These are phyloP conservation scores for Xestobium rufovillosum DNA, from an alignment of 2,888 invertebrate genomes.

Conservation along the genomic window DNA sequence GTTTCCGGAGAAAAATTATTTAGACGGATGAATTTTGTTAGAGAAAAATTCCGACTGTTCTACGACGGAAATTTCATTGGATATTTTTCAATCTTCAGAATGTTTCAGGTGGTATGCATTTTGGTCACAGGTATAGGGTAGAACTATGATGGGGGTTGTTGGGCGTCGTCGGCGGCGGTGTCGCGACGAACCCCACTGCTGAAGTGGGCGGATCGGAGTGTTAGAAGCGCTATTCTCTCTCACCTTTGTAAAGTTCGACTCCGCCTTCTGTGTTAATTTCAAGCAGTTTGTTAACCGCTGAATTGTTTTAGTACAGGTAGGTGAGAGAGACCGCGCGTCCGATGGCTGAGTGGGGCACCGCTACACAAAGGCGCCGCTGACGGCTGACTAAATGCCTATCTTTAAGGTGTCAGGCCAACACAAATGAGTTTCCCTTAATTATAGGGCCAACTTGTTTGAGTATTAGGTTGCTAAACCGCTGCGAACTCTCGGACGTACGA, in stretches of 20 bases:
- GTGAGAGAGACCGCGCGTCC: constrained; percentile 48
- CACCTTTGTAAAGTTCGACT: constrained; percentile 37
- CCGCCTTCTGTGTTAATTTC: constrained; percentile 39
- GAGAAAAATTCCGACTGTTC: no score
- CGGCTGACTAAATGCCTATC: constrained; percentile 47
- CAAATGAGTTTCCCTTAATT: constrained; percentile 47
- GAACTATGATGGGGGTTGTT: no score
- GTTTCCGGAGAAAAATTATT: no score
- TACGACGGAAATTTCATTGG: no score
- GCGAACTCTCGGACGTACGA: constrained; percentile 23
- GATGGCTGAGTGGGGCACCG: constrained; percentile 37
- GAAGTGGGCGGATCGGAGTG: constrained; percentile 31
- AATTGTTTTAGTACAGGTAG: constrained; percentile 41
- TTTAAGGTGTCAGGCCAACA: constrained; percentile 45
- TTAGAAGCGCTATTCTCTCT: constrained; percentile 30
- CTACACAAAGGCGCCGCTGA: constrained; percentile 44
- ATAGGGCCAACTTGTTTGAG: constrained; percentile 43
- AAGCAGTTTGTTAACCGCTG: constrained; percentile 43
- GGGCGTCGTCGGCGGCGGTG: constrained; percentile 26
- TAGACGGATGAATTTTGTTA: no score
- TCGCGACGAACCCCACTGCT: constrained; percentile 30
- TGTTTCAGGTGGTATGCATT: no score
- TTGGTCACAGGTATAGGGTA: no score
- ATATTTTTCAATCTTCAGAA: no score
- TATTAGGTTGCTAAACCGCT: constrained; percentile 34